phyloP scores from a whole-genome alignment of 64 coral and sea anemone species.

The Catalaphyllia jardinei region DNA sequence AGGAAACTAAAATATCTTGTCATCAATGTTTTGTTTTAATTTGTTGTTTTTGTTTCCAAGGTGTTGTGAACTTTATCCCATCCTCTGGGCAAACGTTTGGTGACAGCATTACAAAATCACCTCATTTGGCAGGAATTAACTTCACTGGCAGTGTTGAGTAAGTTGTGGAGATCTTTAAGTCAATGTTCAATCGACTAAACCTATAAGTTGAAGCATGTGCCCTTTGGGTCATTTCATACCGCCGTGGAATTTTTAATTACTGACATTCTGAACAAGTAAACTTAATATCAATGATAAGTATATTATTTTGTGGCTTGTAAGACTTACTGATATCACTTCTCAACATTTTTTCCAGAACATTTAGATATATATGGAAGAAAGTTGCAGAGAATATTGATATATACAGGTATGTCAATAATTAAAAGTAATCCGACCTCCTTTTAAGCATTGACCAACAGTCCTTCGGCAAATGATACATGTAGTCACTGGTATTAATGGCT shows the following conservation, averaged over 20 bases:
- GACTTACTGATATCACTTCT: too few species aligned
- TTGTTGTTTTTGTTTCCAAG: not conserved
- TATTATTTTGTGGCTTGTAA: too few species aligned
- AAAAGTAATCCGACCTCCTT: not conserved
- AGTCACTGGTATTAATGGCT: too few species aligned
- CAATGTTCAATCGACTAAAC: too few species aligned
- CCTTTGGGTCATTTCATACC: too few species aligned
- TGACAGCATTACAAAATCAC: slow-evolving; percentile 64
- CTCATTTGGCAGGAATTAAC: slow-evolving; percentile 83
- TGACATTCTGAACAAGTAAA: too few species aligned
- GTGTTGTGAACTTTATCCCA: slow-evolving; percentile 96
- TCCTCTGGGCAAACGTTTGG: slow-evolving; percentile 90
- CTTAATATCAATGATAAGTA: too few species aligned
- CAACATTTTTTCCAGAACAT: slow-evolving; percentile 66
- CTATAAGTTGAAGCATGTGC: too few species aligned
- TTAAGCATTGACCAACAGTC: not conserved
- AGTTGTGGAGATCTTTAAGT: slow-evolving; percentile 3
- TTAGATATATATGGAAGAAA: slow-evolving; percentile 87
- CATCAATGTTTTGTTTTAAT: not conserved
- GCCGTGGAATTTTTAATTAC: too few species aligned
- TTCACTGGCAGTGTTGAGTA: slow-evolving; percentile 98
- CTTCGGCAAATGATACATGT: too few species aligned
- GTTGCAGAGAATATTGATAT: slow-evolving; percentile 86
- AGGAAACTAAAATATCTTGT: too few species aligned
- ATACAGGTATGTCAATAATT: slow-evolving; percentile 50